Evolutionary conservation across 2,113 vertebrate genomes (phyloP), one percentile per base, ranked within the genome.

Genomic region (Rhagologus leucostigma): DNA sequence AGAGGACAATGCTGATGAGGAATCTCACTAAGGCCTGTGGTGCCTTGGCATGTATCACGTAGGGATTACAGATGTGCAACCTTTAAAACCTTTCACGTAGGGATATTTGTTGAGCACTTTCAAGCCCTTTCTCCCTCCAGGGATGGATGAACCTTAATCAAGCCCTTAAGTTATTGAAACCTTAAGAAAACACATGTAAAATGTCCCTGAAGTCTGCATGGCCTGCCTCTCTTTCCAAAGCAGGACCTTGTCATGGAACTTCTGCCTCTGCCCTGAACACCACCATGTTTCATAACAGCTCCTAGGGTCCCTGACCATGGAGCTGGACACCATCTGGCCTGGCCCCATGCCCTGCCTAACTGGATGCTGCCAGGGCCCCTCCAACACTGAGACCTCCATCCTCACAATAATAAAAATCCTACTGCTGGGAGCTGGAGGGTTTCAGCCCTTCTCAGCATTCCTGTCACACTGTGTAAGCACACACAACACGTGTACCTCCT

Each of bases 381-480:
- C 77, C 1, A 0, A n/a, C 16, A 71, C 64, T 4, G 6, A 77
- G 11, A 44, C 11, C 21, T 65, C 55, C 63, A 62, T 33, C 26
- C 46, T 30, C 5, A 5, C 56, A 77, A 29, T 44, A 63, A 63
- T 56, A 67, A 81, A 86, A 93, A 8, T 22, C 24, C 68, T 26
- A 2, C 41, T 7, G 1, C 30, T 56, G 24, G 60, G 29, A 96
- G 44, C 70, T 73, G 64, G 18, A 74, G 60, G 29, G 17, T 79
- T 89, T 73, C 70, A 87, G 78, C 69, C 46, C 41, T 77, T 74
- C 83, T 88, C 87, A 92, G 82, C 59, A 90, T 94, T 96, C 88
- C 83, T 53, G 71, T 81, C 85, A 80, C 85, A 49, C 63, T 44
- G 30, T 1, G 0, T 64, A 96, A 79, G 53, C 74, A 83, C 90